Evolutionary conservation across 2,797 vertebrate species (phyloP).

Genomic region (Naso thynnoides): DNA sequence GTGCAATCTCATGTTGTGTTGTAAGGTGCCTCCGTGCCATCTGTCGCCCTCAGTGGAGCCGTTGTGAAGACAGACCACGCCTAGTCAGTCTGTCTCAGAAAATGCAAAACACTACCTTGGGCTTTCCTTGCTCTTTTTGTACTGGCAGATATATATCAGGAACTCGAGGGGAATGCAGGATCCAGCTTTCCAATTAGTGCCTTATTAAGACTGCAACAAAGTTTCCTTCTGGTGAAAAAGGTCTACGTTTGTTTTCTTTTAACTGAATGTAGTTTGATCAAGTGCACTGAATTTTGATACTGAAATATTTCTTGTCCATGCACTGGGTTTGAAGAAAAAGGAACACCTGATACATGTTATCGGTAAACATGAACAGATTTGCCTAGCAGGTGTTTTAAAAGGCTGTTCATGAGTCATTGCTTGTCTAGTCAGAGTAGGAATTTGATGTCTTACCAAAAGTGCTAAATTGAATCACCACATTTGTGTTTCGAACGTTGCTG

Average conservation of each 20-base stretch:
- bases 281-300: neutral
- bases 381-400: constrained; percentile 69
- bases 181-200: constrained; percentile 7
- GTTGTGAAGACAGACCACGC: constrained; percentile 71
- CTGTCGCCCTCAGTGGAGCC: constrained; percentile 81
- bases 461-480: constrained; percentile 51
- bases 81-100: constrained; percentile 60
- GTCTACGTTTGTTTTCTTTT: constrained; percentile 5
- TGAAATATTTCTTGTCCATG: constrained; percentile 13
- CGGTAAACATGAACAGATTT: constrained; percentile 67
- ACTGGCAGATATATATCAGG: constrained; percentile 36
- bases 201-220: constrained; percentile 21
- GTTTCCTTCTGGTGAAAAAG: neutral
- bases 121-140: constrained; percentile 65
- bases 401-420: constrained; percentile 69
- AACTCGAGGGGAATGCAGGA: constrained; percentile 7
- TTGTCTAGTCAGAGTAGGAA: constrained; percentile 43
- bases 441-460: constrained; percentile 50
- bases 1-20: constrained; percentile 73
- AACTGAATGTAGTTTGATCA: neutral
- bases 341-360: constrained; percentile 28
- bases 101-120: constrained; percentile 76
- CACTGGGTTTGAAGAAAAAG: constrained; percentile 16
- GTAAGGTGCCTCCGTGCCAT: constrained; percentile 84
- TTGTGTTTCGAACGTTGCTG: constrained; percentile 12